Evolutionary conservation across 2,888 invertebrate genomes (phyloP), one percentile per base, ranked within the genome.

Genomic region (Bursaphelenchus okinawaensis): DNA sequence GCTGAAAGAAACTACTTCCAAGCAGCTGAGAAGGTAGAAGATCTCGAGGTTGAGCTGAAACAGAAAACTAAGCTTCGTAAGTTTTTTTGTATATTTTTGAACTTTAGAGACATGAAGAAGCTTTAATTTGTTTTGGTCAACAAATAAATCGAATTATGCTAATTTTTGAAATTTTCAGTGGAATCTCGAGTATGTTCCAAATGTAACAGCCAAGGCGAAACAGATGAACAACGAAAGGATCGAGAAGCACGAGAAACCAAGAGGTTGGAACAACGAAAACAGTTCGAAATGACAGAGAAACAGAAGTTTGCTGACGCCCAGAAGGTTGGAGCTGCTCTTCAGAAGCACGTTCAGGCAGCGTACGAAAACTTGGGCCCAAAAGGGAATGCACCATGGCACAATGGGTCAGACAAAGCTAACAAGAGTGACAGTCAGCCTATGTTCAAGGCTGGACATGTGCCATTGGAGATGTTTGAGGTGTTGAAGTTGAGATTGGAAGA

Each of bases 41-140:
- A 59, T 29, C 60, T 59, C 19, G 60, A 59, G 51, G n/a, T 59
- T 16, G 60, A 59, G 19, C 19, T 59, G 60, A n/a, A 59, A 50
- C 19, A 59, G 19, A 59, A 59, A 26, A 56, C 12, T 19, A 56
- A 56, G 26, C 16, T 56, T 9, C 4, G 56, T 56, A 24, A 24
- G 56, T 56, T 1, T 20, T 56, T 20, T 12, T n/a, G n/a, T n/a
- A n/a, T n/a, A n/a, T n/a, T n/a, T n/a, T n/a, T n/a, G n/a, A n/a
- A n/a, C n/a, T n/a, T n/a, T n/a, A n/a, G n/a, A n/a, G n/a, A n/a
- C n/a, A n/a, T n/a, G n/a, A n/a, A n/a, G n/a, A n/a, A n/a, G n/a
- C n/a, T n/a, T n/a, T n/a, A n/a, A n/a, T n/a, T n/a, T n/a, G n/a
- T n/a, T n/a, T n/a, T n/a, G n/a, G n/a, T n/a, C n/a, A n/a, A n/a